Evolutionary conservation across 2,113 vertebrate genomes (phyloP).

Genomic region (Poeciliopsis prolifica): DNA sequence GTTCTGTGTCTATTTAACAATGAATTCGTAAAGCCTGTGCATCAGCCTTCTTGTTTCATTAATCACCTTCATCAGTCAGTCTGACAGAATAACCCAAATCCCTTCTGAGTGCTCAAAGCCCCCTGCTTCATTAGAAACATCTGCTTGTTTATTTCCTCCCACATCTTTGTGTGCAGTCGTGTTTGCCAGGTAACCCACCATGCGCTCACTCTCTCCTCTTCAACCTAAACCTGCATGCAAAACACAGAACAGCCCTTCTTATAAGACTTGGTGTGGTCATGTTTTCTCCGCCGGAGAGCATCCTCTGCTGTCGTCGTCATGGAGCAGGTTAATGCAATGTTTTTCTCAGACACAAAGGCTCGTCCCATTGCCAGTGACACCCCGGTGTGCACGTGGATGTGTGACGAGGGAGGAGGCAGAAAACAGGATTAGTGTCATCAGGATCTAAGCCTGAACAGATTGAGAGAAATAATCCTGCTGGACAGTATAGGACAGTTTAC

Average conservation of each 20-base stretch:
- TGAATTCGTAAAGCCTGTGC: slow-evolving; percentile 1
- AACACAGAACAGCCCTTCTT: neutral
- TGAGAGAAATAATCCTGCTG: slow-evolving; percentile 59
- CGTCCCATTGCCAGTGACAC: slow-evolving; percentile 42
- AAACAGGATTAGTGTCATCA: slow-evolving; percentile 80
- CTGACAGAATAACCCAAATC: slow-evolving; percentile 56
- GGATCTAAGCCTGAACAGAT: slow-evolving; percentile 77
- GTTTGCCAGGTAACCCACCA: slow-evolving; percentile 38
- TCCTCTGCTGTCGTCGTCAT: slow-evolving; percentile 3
- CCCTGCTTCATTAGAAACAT: slow-evolving; percentile 67
- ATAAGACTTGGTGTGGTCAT: slow-evolving; percentile 19
- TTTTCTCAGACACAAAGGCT: slow-evolving; percentile 74
- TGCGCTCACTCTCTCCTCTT: slow-evolving; percentile 23
- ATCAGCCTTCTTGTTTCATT: slow-evolving; percentile 31
- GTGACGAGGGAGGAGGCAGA: slow-evolving; percentile 50
- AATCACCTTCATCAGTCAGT: slow-evolving; percentile 56
- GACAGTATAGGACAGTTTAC: slow-evolving; percentile 53
- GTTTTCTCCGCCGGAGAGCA: neutral
- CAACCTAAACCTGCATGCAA: neutral
- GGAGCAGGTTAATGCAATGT: slow-evolving; percentile 52
- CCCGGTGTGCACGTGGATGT: slow-evolving; percentile 41
- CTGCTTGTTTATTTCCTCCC: slow-evolving; percentile 63
- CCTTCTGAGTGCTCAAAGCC: slow-evolving; percentile 51
- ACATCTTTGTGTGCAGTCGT: slow-evolving; percentile 14
- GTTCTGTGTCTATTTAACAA: neutral